These are phyloP conservation scores for Leucophenga maculata DNA, from an alignment of 2,888 invertebrate species.

Conservation along the genomic window DNA sequence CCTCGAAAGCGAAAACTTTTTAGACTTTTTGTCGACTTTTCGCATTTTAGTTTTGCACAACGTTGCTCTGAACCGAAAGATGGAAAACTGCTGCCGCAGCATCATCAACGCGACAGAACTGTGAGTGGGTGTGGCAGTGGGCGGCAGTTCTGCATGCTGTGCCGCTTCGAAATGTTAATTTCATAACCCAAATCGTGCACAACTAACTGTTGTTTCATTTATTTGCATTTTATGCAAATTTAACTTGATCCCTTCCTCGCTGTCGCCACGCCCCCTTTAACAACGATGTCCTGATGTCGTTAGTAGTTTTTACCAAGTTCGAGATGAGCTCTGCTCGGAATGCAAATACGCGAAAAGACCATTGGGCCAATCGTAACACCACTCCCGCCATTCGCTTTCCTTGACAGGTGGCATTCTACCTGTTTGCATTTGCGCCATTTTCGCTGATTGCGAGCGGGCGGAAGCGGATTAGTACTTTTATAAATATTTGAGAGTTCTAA, in stretches of 20 bases:
- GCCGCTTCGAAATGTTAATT: conserved; percentile 59
- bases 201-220: conserved; percentile 62
- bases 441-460: conserved; percentile 28
- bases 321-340: conserved; percentile 4
- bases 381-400: no score
- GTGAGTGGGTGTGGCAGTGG: conserved; percentile 36
- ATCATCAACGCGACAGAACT: conserved; percentile 24
- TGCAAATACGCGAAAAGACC: conserved; percentile 2
- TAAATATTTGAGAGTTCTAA: conserved; percentile 71
- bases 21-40: conserved; percentile 67
- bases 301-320: background rate
- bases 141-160: conserved; percentile 34
- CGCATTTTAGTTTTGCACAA: conserved; percentile 55
- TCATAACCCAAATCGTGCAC: conserved; percentile 63
- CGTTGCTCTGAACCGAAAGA: conserved; percentile 46
- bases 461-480: conserved; percentile 51
- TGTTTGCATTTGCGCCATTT: conserved; percentile 46
- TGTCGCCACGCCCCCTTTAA: background rate
- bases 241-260: conserved; percentile 38
- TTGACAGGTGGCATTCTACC: conserved; percentile 37
- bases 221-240: conserved; percentile 65
- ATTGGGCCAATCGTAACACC: no score
- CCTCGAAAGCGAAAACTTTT: conserved; percentile 55
- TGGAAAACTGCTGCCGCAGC: conserved; percentile 53
- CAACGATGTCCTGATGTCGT: background rate